Evolutionary conservation across 2,113 vertebrate species (phyloP), one percentile per base, ranked within the genome.

Genomic region (Pyrgilauda ruficollis): DNA sequence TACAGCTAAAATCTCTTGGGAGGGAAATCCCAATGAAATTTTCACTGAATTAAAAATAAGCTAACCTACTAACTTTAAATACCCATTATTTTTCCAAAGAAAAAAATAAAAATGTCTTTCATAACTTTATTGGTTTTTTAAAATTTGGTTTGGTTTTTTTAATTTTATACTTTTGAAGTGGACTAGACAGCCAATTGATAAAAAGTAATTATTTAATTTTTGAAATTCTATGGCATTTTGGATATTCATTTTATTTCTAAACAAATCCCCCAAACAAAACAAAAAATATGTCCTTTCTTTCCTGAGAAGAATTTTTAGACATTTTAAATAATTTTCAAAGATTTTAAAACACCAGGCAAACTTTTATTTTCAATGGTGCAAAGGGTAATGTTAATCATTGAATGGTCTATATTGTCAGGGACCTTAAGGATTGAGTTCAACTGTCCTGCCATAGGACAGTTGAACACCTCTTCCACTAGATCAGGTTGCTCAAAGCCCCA

Each of bases 1-100:
- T 92, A 96, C 72, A 91, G 93, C 93, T 93, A 61, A 95, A 94
- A 96, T 86, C 79, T 94, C 88, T n/a, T 46, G 26, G 70, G 62
- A 93, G 44, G 85, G 94, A 90, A 92, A 96, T 86, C 84, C 62
- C 55, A 80, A 47, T 21, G 55, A 91, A 91, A 70, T 61, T 95
- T 83, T 56, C 27, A 84, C 59, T 4, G 0, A 83, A 74, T 26
- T 28, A 87, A 81, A 91, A 92, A 63, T 52, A 95, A 94, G 75
- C 52, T 75, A 90, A 43, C 10, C 17, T 56, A 67, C 31, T 46
- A 33, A 73, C 15, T 93, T 82, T 10, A 76, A 90, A 35, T 46
- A 77, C 6, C 17, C 13, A 20, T 70, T 70, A 70, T 67, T 86
- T 90, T 92, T 69, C 9, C 14, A 76, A 44, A 28, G 10, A 6